phyloP scores from a whole-genome alignment of 2,797 vertebrate species.

The Pteropus rufus region DNA sequence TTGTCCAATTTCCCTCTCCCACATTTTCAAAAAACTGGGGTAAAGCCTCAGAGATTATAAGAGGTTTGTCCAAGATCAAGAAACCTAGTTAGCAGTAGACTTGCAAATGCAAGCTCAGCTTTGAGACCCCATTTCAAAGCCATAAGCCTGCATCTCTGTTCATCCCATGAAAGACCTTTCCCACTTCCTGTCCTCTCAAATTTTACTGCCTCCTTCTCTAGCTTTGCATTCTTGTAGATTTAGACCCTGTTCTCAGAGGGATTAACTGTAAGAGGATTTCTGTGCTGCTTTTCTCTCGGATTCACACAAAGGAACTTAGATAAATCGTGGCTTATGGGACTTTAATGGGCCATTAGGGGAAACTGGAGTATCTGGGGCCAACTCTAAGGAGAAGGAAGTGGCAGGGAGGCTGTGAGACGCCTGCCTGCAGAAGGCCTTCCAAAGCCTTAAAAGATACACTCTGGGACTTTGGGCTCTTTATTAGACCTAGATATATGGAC shows the following conservation, averaged over 20 bases:
- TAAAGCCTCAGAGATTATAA: neutral
- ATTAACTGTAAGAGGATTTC: slow-evolving; percentile 76
- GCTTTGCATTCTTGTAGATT: slow-evolving; percentile 37
- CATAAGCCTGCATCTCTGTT: neutral
- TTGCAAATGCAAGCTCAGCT: neutral
- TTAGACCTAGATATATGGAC: neutral
- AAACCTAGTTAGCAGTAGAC: neutral
- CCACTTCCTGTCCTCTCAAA: neutral
- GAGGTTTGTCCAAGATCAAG: neutral
- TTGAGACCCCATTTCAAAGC: neutral
- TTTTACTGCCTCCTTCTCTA: neutral
- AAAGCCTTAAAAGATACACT: neutral
- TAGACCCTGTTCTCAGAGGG: slow-evolving; percentile 65
- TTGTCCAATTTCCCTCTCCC: neutral
- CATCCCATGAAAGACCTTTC: neutral
- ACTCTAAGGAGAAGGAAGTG: neutral
- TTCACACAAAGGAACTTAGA: slow-evolving; percentile 68
- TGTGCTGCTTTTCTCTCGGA: slow-evolving; percentile 59
- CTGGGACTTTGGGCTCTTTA: neutral
- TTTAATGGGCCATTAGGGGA: slow-evolving; percentile 70
- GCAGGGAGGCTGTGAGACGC: neutral
- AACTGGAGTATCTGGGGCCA: slow-evolving; percentile 39
- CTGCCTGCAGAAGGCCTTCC: neutral
- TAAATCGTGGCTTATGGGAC: slow-evolving; percentile 69
- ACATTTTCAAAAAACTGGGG: neutral